Base-by-base conservation (phyloP, 2,797 vertebrate species). In the Tachyglossus aculeatus region DNA sequence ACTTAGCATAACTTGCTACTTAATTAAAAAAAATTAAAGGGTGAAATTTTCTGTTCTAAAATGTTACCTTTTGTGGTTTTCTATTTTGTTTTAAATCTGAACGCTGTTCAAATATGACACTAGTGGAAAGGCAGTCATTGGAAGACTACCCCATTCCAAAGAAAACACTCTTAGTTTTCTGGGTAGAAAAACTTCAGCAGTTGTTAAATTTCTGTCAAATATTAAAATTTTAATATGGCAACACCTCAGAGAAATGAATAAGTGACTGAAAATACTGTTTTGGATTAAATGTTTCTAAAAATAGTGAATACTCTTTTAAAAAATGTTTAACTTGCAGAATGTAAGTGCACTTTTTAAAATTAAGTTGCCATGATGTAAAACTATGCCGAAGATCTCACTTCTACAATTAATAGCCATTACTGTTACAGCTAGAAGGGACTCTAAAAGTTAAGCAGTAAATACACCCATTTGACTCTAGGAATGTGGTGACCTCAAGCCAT, bases 321-420 rank as follows among this genome's bases (percentile, higher is more conserved):
- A 47, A 16, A 27, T 27, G 27, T 9, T 47, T 13, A 47, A 27
- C 6, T 47, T 47, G 24, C 24, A 47, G 24, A 24, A 21, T 47
- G 27, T 44, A n/a, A 11, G n/a, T n/a, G n/a, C n/a, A n/a, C n/a
- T n/a, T n/a, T n/a, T n/a, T n/a, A n/a, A n/a, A n/a, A n/a, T n/a
- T n/a, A n/a, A n/a, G 27, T 50, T 58, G 50, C 29, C 34, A 57
- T 48, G 24, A 70, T 27, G 45, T 11, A 78, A 19, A 4, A 47
- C 57, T 59, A 50, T 71, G 71, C 13, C 50, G 18, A 68, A 75
- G 16, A 53, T 68, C 60, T 75, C n/a, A 39, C 27, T 58, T 59
- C 9, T 15, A 54, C 32, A 39, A 1, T 56, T 70, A n/a, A n/a
- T 59, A 21, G 16, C 29, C 41, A 36, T 33, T 63, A 63, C 40